Evolutionary conservation across 2,797 vertebrate genomes (phyloP), one percentile per base, ranked within the genome.

Genomic region (Artibeus lituratus): DNA sequence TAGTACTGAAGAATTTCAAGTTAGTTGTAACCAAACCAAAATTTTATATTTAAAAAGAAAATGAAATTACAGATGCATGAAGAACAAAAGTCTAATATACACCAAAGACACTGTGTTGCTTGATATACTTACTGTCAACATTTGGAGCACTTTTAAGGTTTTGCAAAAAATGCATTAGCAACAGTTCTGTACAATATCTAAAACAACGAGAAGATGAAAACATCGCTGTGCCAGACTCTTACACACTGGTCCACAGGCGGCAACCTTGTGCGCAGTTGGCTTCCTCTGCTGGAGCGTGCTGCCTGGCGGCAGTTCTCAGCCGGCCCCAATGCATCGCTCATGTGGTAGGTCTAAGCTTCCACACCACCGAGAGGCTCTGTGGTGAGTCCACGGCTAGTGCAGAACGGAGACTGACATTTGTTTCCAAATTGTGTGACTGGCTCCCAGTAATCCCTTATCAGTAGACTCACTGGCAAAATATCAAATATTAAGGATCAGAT

Each of bases 31-130:
- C 95, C 98, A 98, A 97, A 90, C 93, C 96, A 88, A 97, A 87
- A 94, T 95, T 96, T 94, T 97, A 81, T 96, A 95, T 90, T 97
- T 97, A 96, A 97, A 98, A 98, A 96, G 59, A 15, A 97, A 97
- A 96, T 94, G 83, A 97, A 97, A 93, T 97, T 94, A 97, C 87
- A 96, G 97, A 96, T 95, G 53, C 81, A 95, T 59, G 93, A 95
- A 94, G 70, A 98, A 39, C 93, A 98, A 97, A 88, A 82, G 47
- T 97, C 96, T 94, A 95, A 98, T 83, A 57, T 81, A 57, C 95
- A 98, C 90, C 91, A 98, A 98, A 97, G 96, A 95, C 89, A 97
- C 92, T 96, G 94, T 96, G 92, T 94, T 51, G 49, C 35, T 93
- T 95, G 94, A 97, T 81, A 72, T n/a, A 98, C 85, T 97, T 98